These are phyloP conservation scores for Papilio gigon DNA, from an alignment of 2,888 invertebrate genomes.

Conservation along the genomic window DNA sequence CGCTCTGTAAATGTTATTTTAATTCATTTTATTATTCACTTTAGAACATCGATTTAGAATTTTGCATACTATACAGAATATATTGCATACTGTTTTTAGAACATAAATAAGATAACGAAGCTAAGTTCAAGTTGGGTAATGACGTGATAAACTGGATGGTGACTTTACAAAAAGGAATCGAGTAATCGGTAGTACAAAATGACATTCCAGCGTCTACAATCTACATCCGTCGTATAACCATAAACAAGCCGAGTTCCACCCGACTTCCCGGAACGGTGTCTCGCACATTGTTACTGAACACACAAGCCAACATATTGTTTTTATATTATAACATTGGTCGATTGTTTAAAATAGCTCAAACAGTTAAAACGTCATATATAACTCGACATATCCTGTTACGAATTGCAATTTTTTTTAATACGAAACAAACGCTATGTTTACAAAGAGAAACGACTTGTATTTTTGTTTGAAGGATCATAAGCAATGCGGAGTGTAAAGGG, in stretches of 20 bases:
- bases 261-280: constrained; percentile 72
- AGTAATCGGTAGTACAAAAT: constrained; percentile 58
- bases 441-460: too few species aligned
- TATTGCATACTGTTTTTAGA: too few species aligned
- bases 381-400: constrained; percentile 15
- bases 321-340: constrained; percentile 36
- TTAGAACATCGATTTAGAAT: too few species aligned
- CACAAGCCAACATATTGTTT: constrained; percentile 45
- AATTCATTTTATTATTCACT: too few species aligned
- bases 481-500: constrained; percentile 11
- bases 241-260: constrained; percentile 67
- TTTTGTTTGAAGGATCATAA: constrained; percentile 3
- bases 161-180: constrained; percentile 51
- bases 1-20: too few species aligned
- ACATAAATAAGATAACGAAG: too few species aligned
- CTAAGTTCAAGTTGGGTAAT: too few species aligned
- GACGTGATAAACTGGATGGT: constrained; percentile 35
- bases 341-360: constrained; percentile 25
- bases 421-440: not conserved
- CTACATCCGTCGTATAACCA: constrained; percentile 73
- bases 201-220: constrained; percentile 65
- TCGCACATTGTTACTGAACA: constrained; percentile 57
- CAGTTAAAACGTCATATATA: constrained; percentile 22
- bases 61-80: too few species aligned
- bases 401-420: constrained; percentile 3